phyloP scores from a whole-genome alignment of 2,888 invertebrate species.

The Leistus spinibarbis region DNA sequence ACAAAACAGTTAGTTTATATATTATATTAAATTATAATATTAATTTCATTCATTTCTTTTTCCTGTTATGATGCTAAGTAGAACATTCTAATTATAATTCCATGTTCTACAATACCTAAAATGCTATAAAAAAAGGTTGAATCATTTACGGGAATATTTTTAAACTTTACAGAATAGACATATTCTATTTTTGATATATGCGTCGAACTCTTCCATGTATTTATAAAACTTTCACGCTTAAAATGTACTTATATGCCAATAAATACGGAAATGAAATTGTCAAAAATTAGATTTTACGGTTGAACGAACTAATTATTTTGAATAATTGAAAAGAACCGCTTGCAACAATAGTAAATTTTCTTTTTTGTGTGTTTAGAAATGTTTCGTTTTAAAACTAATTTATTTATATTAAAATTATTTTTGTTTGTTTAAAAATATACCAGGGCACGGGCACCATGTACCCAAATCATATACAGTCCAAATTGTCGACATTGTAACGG shows the following conservation, averaged over 20 bases:
- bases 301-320: neutral
- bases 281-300: neutral
- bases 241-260: neutral
- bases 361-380: neutral
- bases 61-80: neutral
- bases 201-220: neutral
- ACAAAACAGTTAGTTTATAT: neutral
- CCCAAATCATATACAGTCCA: no score
- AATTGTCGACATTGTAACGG: no score
- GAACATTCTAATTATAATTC: constrained; percentile 6
- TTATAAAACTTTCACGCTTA: neutral
- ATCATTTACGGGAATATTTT: constrained; percentile 17
- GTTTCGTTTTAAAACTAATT: neutral
- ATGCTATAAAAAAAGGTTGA: constrained; percentile 19
- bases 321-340: neutral
- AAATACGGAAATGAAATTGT: neutral
- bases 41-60: neutral
- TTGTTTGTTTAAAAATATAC: no score
- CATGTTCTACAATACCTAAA: constrained; percentile 15
- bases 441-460: no score
- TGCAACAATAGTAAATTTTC: neutral
- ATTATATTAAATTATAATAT: neutral
- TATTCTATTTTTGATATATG: constrained; percentile 24
- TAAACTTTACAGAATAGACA: constrained; percentile 8
- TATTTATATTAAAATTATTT: neutral